Conservation (phyloP, 2,797 vertebrate genomes). For the Oryzias dopingdopingensis region DNA sequence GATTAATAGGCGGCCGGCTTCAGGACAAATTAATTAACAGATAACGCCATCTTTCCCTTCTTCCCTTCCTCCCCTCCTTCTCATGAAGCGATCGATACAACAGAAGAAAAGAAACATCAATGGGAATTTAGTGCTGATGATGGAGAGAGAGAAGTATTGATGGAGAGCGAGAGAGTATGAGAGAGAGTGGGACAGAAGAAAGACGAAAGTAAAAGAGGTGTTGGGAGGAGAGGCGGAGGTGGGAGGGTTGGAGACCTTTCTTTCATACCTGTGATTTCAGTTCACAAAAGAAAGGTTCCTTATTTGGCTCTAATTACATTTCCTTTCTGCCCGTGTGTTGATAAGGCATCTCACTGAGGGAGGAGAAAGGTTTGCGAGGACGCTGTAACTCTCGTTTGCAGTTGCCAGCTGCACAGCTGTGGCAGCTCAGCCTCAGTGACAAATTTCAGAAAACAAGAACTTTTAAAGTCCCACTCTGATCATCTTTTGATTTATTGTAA, state of each 20-base stretch:
- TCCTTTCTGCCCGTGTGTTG: conserved; percentile 69
- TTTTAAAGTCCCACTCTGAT: too few species aligned
- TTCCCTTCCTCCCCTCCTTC: conserved; percentile 97
- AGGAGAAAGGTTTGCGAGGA: conserved; percentile 34
- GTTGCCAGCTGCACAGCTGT: conserved; percentile 12
- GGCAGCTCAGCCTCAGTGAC: conserved; percentile 1
- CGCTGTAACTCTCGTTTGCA: conserved; percentile 6
- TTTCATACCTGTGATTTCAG: conserved; percentile 92
- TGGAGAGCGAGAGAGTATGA: conserved; percentile 60
- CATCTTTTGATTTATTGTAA: too few species aligned
- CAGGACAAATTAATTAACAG: conserved; percentile 99
- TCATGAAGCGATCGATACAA: conserved; percentile 99
- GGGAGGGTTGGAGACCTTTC: conserved; percentile 70
- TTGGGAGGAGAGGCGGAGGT: conserved; percentile 25
- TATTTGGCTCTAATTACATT: conserved; percentile 76
- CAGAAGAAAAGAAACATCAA: conserved; percentile 99
- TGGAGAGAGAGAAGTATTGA: conserved; percentile 96
- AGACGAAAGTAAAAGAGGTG: conserved; percentile 54
- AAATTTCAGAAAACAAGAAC: not conserved
- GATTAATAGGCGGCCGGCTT: conserved; percentile 99
- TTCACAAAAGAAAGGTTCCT: conserved; percentile 74
- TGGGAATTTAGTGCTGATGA: conserved; percentile 99
- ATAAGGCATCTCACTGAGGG: conserved; percentile 60
- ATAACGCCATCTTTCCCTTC: conserved; percentile 83
- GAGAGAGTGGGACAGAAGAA: conserved; percentile 48